Evolutionary conservation across 1,140 invertebrate genomes (phyloP).

Genomic region (Notospermus geniculatus): DNA sequence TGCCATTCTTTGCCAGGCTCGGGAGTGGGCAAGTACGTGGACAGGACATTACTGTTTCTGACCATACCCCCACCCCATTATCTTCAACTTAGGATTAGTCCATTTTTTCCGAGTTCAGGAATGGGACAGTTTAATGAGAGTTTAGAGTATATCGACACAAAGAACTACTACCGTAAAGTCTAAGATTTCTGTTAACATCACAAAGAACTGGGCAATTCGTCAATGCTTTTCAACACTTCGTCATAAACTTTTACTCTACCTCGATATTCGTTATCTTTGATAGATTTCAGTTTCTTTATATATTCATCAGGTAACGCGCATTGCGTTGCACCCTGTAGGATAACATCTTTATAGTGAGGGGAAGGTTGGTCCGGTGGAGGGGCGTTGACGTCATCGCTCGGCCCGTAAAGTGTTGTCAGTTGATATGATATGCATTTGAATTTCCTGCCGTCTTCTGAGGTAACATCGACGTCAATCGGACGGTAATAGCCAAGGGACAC

Average conservation of each 20-base stretch:
- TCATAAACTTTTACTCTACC: constrained; percentile 55
- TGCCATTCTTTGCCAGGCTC: no score
- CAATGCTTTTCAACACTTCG: constrained; percentile 19
- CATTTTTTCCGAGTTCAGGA: no score
- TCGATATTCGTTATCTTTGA: constrained; percentile 68
- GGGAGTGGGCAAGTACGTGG: no score
- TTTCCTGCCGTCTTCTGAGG: constrained; percentile 53
- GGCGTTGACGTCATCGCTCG: constrained; percentile 54
- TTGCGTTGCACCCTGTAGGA: constrained; percentile 67
- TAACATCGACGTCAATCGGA: constrained; percentile 63
- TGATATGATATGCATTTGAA: constrained; percentile 69
- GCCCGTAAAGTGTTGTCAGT: constrained; percentile 59
- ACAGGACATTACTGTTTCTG: no score
- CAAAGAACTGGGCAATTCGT: background rate
- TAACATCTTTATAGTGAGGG: constrained; percentile 65
- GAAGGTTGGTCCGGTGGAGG: constrained; percentile 59
- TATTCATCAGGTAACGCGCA: constrained; percentile 69
- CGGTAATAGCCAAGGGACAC: constrained; percentile 62
- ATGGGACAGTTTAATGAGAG: no score
- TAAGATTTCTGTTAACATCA: no score
- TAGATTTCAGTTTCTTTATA: constrained; percentile 62
- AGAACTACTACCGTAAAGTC: no score
- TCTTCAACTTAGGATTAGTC: no score
- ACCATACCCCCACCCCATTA: no score
- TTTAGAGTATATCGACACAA: no score